phyloP scores from a whole-genome alignment of 1,140 invertebrate species.

The Adelges cooleyi region DNA sequence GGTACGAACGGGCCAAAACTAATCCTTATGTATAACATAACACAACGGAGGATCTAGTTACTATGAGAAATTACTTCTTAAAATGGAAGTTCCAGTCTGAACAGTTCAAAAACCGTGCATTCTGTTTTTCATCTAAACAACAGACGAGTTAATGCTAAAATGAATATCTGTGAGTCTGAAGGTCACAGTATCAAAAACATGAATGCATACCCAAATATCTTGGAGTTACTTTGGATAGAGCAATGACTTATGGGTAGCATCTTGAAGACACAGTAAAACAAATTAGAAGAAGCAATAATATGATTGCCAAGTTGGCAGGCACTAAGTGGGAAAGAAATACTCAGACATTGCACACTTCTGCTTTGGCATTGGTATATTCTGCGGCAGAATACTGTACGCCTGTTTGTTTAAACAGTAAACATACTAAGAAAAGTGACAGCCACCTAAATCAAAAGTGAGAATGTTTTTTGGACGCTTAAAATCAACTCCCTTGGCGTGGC shows the following conservation, averaged over 20 bases:
- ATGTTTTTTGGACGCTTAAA: too few relatives aligned
- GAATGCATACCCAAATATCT: not conserved
- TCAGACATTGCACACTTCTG: constrained; percentile 19
- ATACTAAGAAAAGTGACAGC: not conserved
- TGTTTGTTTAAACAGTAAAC: not conserved
- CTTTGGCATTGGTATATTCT: constrained; percentile 9
- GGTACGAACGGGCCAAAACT: too few relatives aligned
- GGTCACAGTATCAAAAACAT: too few relatives aligned
- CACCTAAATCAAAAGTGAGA: constrained; percentile 22
- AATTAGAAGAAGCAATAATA: constrained; percentile 22
- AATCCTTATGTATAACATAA: too few relatives aligned
- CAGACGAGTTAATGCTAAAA: too few relatives aligned
- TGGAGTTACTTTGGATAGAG: not conserved
- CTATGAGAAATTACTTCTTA: too few relatives aligned
- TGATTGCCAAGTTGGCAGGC: not conserved
- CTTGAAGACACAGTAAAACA: not conserved
- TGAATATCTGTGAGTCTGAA: too few relatives aligned
- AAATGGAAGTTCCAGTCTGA: too few relatives aligned
- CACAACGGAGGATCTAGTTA: too few relatives aligned
- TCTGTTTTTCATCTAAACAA: too few relatives aligned
- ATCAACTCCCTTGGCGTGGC: too few relatives aligned
- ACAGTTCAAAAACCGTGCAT: too few relatives aligned
- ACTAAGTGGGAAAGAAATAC: constrained; percentile 13
- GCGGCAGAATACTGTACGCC: constrained; percentile 29
- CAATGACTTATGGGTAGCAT: constrained; percentile 9